These are phyloP conservation scores for Synanthedon myopaeformis DNA, from an alignment of 2,888 invertebrate species.

Conservation along the genomic window DNA sequence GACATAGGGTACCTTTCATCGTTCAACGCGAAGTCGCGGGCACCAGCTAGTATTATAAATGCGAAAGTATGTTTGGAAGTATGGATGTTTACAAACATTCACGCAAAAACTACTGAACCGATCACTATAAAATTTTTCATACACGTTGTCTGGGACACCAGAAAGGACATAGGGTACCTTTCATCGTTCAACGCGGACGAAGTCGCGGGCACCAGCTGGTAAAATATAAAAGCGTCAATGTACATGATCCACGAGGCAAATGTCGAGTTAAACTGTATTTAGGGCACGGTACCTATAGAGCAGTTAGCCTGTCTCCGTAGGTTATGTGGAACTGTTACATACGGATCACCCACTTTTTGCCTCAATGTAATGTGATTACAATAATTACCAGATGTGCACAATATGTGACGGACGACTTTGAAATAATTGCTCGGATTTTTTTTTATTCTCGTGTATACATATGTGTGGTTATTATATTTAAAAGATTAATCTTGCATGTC, in stretches of 20 bases:
- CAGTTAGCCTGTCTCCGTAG: neutral
- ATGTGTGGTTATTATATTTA: neutral
- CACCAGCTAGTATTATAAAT: too few relatives aligned
- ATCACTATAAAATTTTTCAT: too few relatives aligned
- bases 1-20: too few relatives aligned
- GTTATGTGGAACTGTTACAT: conserved; percentile 3
- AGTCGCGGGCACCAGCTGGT: too few relatives aligned
- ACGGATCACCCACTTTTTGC: conserved; percentile 30
- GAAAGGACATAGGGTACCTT: too few relatives aligned
- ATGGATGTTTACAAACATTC: too few relatives aligned
- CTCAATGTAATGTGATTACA: conserved; percentile 19
- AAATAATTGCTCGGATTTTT: neutral
- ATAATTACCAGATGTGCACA: conserved; percentile 13
- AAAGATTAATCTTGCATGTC: too few relatives aligned
- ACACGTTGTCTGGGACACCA: too few relatives aligned
- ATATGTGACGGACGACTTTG: neutral
- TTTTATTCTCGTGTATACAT: neutral
- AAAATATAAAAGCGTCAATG: conserved; percentile 14
- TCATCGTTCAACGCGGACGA: too few relatives aligned
- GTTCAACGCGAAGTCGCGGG: too few relatives aligned
- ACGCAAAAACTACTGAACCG: too few relatives aligned
- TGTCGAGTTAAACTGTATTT: neutral
- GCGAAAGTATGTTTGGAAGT: too few relatives aligned
- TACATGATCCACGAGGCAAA: conserved; percentile 9
- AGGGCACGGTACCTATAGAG: neutral